phyloP scores from a whole-genome alignment of 1,140 invertebrate genomes.

The Drosophila setifemur region DNA sequence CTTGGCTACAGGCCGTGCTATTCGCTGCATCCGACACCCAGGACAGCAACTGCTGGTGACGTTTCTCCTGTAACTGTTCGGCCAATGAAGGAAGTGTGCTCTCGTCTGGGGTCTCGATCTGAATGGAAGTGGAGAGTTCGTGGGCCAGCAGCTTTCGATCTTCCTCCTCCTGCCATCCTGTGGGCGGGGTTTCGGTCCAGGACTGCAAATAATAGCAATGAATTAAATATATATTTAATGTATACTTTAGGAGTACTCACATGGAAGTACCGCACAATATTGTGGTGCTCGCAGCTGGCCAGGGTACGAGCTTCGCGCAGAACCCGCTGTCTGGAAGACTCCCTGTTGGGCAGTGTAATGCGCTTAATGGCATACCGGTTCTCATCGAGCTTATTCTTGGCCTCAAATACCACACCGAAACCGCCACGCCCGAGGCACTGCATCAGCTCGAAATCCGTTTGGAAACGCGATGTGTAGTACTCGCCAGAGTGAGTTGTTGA shows the following conservation, averaged over 20 bases:
- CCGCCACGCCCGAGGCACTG: conserved; percentile 95
- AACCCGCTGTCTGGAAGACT: conserved; percentile 91
- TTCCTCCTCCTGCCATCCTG: conserved; percentile 92
- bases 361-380: conserved; percentile 97
- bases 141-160: conserved; percentile 87
- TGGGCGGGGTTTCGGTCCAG: conserved; percentile 95
- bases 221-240: conserved; percentile 82
- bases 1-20: conserved; percentile 58
- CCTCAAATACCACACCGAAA: conserved; percentile 98
- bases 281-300: conserved; percentile 96
- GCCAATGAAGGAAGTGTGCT: conserved; percentile 62
- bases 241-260: conserved; percentile 31
- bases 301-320: conserved; percentile 96
- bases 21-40: conserved; percentile 73
- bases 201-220: conserved; percentile 86
- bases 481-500: conserved; percentile 74
- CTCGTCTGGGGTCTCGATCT: conserved; percentile 77
- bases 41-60: conserved; percentile 60
- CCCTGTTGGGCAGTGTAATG: conserved; percentile 92
- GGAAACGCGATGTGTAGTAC: conserved; percentile 86
- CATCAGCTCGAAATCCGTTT: conserved; percentile 93
- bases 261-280: conserved; percentile 96
- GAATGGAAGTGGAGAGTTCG: conserved; percentile 79
- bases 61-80: conserved; percentile 50
- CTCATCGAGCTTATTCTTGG: conserved; percentile 96